These are phyloP conservation scores for Onthophagus sagittarius DNA, from an alignment of 2,888 invertebrate species.

Conservation along the genomic window DNA sequence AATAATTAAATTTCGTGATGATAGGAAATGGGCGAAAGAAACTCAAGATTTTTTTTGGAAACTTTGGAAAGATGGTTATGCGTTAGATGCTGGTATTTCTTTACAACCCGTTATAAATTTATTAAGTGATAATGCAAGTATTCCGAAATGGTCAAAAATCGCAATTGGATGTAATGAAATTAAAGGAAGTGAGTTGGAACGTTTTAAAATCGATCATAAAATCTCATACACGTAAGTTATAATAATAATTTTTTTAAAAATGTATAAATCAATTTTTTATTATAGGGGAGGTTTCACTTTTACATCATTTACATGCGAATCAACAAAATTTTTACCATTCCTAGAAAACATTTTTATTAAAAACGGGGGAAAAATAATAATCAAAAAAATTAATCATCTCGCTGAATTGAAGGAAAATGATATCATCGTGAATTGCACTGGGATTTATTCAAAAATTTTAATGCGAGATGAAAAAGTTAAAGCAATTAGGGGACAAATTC, in stretches of 20 bases:
- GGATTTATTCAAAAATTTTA: slow-evolving; percentile 62
- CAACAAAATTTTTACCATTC: slow-evolving; percentile 62
- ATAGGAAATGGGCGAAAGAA: slow-evolving; percentile 62
- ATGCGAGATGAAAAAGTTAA: slow-evolving; percentile 59
- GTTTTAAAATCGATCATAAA: slow-evolving; percentile 40
- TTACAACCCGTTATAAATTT: slow-evolving; percentile 48
- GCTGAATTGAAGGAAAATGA: slow-evolving; percentile 54
- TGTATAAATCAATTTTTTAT: no score
- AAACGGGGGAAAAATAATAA: slow-evolving; percentile 56
- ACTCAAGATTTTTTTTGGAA: slow-evolving; percentile 58
- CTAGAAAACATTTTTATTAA: slow-evolving; percentile 59
- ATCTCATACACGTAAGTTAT: slow-evolving; percentile 46
- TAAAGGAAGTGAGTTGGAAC: slow-evolving; percentile 40
- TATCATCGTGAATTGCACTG: slow-evolving; percentile 77
- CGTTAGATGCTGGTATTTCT: slow-evolving; percentile 50
- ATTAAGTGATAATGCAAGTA: slow-evolving; percentile 38
- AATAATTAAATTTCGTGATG: slow-evolving; percentile 17
- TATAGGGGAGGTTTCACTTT: slow-evolving; percentile 61
- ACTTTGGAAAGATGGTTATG: slow-evolving; percentile 57
- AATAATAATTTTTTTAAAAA: no score
- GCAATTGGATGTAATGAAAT: slow-evolving; percentile 49
- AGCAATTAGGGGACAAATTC: slow-evolving; percentile 74
- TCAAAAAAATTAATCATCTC: slow-evolving; percentile 52
- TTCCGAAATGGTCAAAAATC: slow-evolving; percentile 44
- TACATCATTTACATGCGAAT: slow-evolving; percentile 65